phyloP scores from a whole-genome alignment of 2,888 invertebrate genomes.

The Bugula neritina region DNA sequence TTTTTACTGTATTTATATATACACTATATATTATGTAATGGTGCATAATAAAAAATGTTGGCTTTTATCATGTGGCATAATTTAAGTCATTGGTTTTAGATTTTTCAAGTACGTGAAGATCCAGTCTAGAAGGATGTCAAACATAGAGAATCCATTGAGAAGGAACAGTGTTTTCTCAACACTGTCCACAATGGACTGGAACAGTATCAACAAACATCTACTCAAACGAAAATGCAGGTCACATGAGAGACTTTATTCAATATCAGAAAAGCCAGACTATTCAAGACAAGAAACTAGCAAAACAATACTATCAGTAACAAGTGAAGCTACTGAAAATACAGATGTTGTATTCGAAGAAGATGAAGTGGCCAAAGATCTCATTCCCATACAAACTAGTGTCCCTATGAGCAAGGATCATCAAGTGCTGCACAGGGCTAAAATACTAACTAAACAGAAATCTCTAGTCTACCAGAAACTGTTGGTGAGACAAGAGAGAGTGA shows the following conservation, averaged over 20 bases:
- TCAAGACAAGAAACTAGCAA: background rate
- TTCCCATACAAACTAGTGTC: background rate
- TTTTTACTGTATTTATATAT: too few relatives aligned
- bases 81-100: too few relatives aligned
- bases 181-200: background rate
- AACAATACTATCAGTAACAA: background rate
- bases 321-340: background rate
- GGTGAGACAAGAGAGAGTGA: background rate
- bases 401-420: too few relatives aligned
- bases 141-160: background rate
- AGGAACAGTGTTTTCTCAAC: background rate
- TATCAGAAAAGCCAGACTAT: background rate
- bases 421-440: background rate
- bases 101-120: constrained; percentile 1
- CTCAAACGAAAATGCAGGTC: background rate
- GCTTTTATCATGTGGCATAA: too few relatives aligned
- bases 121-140: background rate
- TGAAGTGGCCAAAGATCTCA: background rate
- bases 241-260: background rate
- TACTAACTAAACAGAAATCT: background rate
- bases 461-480: background rate
- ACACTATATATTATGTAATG: too few relatives aligned
- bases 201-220: background rate
- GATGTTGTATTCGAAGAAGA: background rate
- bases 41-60: too few relatives aligned